These are phyloP conservation scores for Julus scanicus DNA, from an alignment of 2,888 invertebrate genomes.

Conservation along the genomic window DNA sequence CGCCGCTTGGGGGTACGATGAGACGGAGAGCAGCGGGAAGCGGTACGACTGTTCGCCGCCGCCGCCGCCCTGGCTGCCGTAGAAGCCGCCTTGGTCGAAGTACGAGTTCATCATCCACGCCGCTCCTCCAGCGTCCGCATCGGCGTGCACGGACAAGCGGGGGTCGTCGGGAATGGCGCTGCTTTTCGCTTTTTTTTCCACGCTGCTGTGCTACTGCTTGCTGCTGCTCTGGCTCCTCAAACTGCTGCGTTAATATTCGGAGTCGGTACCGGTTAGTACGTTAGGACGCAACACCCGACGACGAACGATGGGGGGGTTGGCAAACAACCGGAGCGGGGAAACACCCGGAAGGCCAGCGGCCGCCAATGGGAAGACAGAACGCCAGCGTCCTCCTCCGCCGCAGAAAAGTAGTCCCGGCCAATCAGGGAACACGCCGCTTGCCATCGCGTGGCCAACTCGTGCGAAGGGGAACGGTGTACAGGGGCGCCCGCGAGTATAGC, in stretches of 20 bases:
- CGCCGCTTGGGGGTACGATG: conserved; percentile 73
- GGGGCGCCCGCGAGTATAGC: background rate
- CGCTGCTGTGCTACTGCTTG: background rate
- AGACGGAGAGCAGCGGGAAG: conserved; percentile 80
- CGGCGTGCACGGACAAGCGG: background rate
- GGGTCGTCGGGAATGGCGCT: background rate
- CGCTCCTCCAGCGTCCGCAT: conserved; percentile 56
- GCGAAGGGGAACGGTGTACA: background rate
- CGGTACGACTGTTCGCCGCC: conserved; percentile 75
- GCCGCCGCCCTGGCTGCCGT: conserved; percentile 87
- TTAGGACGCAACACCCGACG: background rate
- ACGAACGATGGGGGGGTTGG: background rate
- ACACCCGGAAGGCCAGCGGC: conserved; percentile 32
- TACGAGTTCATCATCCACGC: conserved; percentile 84
- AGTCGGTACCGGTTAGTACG: background rate
- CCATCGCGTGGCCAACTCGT: conserved; percentile 13
- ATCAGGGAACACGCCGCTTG: background rate
- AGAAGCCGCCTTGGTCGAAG: conserved; percentile 95
- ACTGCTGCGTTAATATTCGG: background rate
- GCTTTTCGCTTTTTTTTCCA: background rate
- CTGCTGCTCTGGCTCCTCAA: background rate
- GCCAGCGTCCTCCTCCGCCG: background rate
- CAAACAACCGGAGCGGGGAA: background rate
- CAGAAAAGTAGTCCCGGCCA: background rate
- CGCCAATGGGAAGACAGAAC: background rate